Percentiles rank a stretch among this genome's conserved stretches.
phyloP scores from a whole-genome alignment of 2,113 vertebrate species.

The Quiscalus mexicanus region DNA sequence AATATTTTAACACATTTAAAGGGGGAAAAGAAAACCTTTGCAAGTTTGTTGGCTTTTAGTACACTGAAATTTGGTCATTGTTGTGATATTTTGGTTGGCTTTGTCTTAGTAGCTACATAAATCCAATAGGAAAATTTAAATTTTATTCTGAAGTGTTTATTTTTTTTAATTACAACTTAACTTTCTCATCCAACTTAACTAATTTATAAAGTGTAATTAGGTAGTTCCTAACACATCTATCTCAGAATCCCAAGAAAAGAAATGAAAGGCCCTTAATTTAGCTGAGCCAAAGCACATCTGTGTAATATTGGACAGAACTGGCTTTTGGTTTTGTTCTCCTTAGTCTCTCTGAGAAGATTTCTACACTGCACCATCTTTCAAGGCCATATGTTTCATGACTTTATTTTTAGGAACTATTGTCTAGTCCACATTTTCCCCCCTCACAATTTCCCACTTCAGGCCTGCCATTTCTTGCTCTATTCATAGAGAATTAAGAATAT shows the following conservation, averaged over 20 bases:
- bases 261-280: not conserved
- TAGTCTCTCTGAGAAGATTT: not conserved
- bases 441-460: not conserved
- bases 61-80: not conserved
- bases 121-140: not conserved
- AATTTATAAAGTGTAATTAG: not conserved
- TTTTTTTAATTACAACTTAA: not conserved
- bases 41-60: not conserved
- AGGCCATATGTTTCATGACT: not conserved
- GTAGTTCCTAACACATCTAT: not conserved
- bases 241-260: not conserved
- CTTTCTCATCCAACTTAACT: not conserved
- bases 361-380: not conserved
- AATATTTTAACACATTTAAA: not conserved
- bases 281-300: not conserved
- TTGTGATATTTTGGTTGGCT: not conserved
- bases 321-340: not conserved
- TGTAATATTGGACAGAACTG: not conserved
- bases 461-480: not conserved
- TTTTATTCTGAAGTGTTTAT: not conserved
- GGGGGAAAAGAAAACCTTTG: not conserved
- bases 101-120: not conserved
- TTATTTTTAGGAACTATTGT: not conserved
- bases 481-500: not conserved
- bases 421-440: rapidly evolving